Base-by-base conservation (phyloP, 2,797 vertebrate species). In the Thunnus albacares region DNA sequence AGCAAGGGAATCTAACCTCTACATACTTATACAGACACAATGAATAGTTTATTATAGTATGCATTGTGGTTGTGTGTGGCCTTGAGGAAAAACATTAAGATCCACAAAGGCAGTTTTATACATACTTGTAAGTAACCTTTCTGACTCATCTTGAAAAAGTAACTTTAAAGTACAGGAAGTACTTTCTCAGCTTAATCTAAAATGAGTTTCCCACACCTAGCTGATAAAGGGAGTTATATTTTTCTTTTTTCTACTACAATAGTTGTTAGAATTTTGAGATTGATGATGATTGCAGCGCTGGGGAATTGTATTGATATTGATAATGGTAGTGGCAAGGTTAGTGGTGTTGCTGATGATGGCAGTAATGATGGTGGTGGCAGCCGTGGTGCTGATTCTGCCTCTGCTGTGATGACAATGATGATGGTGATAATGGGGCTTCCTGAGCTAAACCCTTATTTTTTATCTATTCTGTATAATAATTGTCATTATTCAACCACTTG, bases 211-310 rank as follows among this genome's bases (percentile, higher is more conserved):
- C n/a, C 58, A 26, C 26, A 51, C 41, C 17, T 4, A 17, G 30
- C 49, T 33, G 58, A 52, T 53, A 41, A 38, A 73, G 20, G 14
- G 7, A 20, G 6, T 15, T 26, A 18, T 9, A 22, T 4, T 15
- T 56, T 62, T 53, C 45, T n/a, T 61, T 10, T 20, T 76, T 75
- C 30, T 41, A 11, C 24, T 33, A 2, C 6, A 3, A 33, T 1
- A 5, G 35, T 0, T 4, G 35, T 56, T 13, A 11, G 45, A 18
- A 43, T 72, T 69, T 69, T 14, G 5, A 70, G 47, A 66, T 17
- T 69, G 53, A 66, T 81, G 49, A 41, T 75, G 61, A 73, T 79
- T 51, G 14, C 45, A 69, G 73, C 4, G 14, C 51, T n/a, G 45
- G 11, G 33, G 20, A 56, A 77, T 30, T 22, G 22, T 49, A 45